Evolutionary conservation across 2,113 vertebrate species (phyloP), one percentile per base, ranked within the genome.

Genomic region (Nothoprocta perdicaria): DNA sequence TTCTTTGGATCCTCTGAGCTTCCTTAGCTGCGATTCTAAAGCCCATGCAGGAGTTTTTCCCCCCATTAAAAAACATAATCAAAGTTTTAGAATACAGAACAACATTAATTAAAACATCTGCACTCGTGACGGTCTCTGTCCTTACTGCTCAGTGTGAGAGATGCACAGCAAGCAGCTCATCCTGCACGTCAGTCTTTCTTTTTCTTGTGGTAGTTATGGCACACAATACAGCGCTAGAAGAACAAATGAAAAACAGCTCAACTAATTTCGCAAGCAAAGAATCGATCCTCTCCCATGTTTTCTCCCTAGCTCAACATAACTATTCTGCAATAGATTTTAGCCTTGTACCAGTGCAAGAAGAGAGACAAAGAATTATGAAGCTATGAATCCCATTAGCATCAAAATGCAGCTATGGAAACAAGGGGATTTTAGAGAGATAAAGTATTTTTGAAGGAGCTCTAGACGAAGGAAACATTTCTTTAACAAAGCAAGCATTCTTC

Each of bases 311-410:
- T 45, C 43, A 68, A 58, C 15, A 1, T 18, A 78, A 23, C 77
- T 60, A 6, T 5, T 1, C 71, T 38, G 67, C 48, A 38, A 29
- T 1, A 52, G 9, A 71, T 58, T 57, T 90, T 18, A 81, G 86
- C 72, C 80, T 57, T 84, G 63, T 35, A 69, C 66, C 40, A 48
- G 9, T 1, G 4, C 52, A 61, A 58, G 77, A 26, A n/a, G 88
- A 86, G 69, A 92, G 88, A 88, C 82, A 71, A 76, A 88, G 81
- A 86, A 67, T 88, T 92, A 79, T 60, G 89, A 58, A 88, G 92
- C 92, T 80, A 41, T 68, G 88, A 84, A 95, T 76, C 45, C 75
- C 60, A 92, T 86, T 87, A 95, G 90, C 90, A 90, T 89, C 84
- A 62, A 73, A 81, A 93, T 33, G 73, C 66, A 45, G 63, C 90